A percentile compares a stretch with the other conserved stretches of the same genome.
Conservation (phyloP, 2,113 vertebrate species). For the Ceyx melanurus region DNA sequence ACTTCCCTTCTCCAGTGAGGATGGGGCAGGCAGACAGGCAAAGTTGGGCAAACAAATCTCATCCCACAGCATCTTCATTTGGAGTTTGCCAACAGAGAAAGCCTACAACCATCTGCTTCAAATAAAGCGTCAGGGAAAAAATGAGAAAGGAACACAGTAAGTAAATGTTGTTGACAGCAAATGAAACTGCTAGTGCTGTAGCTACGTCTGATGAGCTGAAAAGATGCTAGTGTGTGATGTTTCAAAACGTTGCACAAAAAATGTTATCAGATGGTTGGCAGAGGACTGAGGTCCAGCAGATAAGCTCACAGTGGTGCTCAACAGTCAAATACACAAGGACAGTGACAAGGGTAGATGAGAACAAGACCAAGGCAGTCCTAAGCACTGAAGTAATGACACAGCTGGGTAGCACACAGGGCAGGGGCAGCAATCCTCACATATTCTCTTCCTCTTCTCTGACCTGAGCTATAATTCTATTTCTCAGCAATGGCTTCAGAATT, state of each 20-base stretch:
- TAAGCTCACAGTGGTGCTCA: background rate
- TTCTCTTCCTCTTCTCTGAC: background rate
- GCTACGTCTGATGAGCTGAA: background rate
- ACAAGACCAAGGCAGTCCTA: background rate
- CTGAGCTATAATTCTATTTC: background rate
- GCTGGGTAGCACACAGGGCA: accelerated
- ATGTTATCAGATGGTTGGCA: background rate
- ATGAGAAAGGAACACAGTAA: background rate
- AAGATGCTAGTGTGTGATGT: background rate
- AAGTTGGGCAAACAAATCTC: background rate
- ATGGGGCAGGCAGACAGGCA: background rate
- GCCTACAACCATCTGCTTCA: background rate
- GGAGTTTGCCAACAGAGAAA: background rate
- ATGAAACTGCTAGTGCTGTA: background rate
- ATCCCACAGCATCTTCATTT: background rate
- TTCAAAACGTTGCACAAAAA: background rate
- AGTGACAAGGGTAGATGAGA: background rate
- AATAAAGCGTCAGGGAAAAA: background rate
- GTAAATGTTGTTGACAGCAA: background rate
- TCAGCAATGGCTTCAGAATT: background rate
- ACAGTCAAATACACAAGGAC: background rate
- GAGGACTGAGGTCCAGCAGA: background rate
- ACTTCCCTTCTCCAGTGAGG: background rate
- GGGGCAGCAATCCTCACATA: background rate
- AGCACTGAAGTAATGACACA: background rate